Conservation (phyloP, 2,113 vertebrate genomes). For the Calidris pygmaea region DNA sequence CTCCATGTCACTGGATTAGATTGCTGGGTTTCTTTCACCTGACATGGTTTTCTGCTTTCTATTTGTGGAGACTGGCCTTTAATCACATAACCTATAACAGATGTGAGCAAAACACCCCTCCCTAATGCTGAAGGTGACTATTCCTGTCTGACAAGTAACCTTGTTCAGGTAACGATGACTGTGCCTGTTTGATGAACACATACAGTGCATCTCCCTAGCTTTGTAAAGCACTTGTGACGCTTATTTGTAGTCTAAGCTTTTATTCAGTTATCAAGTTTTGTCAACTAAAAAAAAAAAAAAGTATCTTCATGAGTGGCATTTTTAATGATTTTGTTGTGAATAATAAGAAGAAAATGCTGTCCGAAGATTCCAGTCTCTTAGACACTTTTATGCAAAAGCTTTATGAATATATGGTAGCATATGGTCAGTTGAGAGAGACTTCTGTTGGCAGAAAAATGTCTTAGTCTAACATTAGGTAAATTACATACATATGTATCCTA, state of each 20-base stretch:
- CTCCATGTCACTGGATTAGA: background rate
- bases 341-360: background rate
- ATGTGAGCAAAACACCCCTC: background rate
- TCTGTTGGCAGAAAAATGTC: background rate
- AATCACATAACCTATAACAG: background rate
- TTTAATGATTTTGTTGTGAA: background rate
- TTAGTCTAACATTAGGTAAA: background rate
- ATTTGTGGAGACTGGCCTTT: background rate
- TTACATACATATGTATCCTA: fast-evolving
- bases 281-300: background rate
- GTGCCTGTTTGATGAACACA: background rate
- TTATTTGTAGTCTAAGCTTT: background rate
- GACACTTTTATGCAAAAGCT: background rate
- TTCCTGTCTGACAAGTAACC: slow-evolving; percentile 11
- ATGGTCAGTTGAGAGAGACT: background rate
- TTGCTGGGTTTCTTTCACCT: background rate
- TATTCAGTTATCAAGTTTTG: background rate
- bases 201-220: background rate
- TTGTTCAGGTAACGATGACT: background rate
- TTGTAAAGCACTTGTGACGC: background rate
- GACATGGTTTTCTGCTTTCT: background rate
- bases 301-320: background rate
- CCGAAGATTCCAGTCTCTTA: background rate
- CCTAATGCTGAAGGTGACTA: background rate
- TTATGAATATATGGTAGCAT: background rate